phyloP scores from a whole-genome alignment of 2,113 vertebrate genomes.

The Geococcyx californianus region DNA sequence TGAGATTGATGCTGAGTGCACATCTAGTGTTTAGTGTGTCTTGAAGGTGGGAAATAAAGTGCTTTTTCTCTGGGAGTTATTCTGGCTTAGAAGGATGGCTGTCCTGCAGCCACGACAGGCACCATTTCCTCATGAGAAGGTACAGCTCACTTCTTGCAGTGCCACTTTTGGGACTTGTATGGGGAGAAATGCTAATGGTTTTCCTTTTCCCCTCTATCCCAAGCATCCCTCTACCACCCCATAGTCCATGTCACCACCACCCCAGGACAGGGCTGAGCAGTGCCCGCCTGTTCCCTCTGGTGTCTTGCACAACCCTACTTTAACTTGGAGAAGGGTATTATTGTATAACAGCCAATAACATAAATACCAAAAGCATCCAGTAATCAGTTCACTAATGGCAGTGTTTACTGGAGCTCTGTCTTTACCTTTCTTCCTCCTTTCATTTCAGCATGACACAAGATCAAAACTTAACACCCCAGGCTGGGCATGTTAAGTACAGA shows the following conservation, averaged over 20 bases:
- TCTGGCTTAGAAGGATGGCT: neutral
- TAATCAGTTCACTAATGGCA: neutral
- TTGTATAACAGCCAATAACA: neutral
- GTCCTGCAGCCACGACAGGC: neutral
- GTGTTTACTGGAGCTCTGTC: neutral
- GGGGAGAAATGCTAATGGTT: neutral
- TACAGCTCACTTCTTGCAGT: too few relatives aligned
- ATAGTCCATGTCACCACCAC: accelerated
- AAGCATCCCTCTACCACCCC: neutral
- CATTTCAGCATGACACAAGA: neutral
- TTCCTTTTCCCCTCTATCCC: accelerated
- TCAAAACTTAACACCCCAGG: too few relatives aligned
- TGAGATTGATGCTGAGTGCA: accelerated
- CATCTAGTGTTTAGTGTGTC: accelerated
- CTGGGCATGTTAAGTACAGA: accelerated
- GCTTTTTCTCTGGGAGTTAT: neutral
- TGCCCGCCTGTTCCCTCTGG: accelerated
- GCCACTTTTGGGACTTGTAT: neutral
- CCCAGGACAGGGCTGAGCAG: neutral
- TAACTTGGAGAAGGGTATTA: too few relatives aligned
- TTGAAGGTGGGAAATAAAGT: neutral
- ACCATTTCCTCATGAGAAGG: neutral
- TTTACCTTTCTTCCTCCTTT: neutral
- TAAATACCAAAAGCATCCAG: neutral
- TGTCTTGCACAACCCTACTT: neutral